Percentiles rank a stretch among this genome's conserved stretches.
phyloP scores from a whole-genome alignment of 2,113 vertebrate genomes.

The Platichthys stellatus region DNA sequence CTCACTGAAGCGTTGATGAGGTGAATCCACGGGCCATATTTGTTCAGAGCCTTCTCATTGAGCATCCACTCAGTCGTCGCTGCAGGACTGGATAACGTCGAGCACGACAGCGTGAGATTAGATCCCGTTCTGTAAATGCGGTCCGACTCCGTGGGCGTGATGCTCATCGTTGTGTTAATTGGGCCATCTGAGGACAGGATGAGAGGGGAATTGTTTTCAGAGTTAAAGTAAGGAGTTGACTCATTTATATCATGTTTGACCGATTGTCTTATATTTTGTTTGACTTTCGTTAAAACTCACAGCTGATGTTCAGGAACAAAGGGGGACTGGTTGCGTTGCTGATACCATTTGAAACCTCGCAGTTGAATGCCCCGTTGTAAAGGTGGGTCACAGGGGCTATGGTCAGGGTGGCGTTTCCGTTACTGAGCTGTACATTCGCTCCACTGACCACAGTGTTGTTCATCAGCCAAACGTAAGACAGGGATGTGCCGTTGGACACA shows the following conservation, averaged over 20 bases:
- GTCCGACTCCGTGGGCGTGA: constrained; percentile 17
- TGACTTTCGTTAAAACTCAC: constrained; percentile 65
- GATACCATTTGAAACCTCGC: constrained; percentile 69
- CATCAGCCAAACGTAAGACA: constrained; percentile 67
- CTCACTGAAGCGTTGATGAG: constrained; percentile 30
- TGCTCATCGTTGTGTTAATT: constrained; percentile 43
- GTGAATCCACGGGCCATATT: constrained; percentile 5
- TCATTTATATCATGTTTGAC: not conserved
- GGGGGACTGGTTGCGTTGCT: constrained; percentile 42
- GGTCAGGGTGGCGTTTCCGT: constrained; percentile 51
- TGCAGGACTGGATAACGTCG: constrained; percentile 66
- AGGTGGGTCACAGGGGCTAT: constrained; percentile 61
- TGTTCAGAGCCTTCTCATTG: constrained; percentile 39
- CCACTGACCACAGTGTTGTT: constrained; percentile 40
- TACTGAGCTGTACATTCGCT: constrained; percentile 36
- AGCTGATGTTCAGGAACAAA: constrained; percentile 72
- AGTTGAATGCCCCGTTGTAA: constrained; percentile 67
- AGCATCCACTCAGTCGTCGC: constrained; percentile 69
- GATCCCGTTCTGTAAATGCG: constrained; percentile 58
- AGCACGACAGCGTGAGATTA: constrained; percentile 71
- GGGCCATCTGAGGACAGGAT: constrained; percentile 73
- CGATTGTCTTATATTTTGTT: not conserved
- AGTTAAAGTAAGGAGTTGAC: not conserved
- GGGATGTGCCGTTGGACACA: constrained; percentile 51
- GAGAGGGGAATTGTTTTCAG: not conserved